Evolutionary conservation across 2,113 vertebrate genomes (phyloP).

Genomic region (Colaptes auratus): DNA sequence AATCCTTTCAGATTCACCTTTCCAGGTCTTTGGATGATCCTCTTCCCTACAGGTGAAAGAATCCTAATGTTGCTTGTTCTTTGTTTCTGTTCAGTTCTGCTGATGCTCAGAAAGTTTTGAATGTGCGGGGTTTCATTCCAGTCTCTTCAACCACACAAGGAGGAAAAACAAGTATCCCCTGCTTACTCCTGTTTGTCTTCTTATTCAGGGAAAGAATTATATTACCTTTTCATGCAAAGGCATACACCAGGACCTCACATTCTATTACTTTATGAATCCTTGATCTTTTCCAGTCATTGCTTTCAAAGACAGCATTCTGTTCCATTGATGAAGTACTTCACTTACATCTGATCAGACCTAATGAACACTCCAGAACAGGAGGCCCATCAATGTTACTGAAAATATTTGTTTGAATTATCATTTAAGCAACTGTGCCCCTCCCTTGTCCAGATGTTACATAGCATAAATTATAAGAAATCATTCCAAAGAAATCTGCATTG

Average conservation of each 20-base stretch:
- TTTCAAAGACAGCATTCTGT: conserved; percentile 1
- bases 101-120: background rate
- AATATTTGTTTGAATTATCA: conserved; percentile 2
- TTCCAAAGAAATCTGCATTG: conserved; percentile 33
- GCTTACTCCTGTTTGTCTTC: background rate
- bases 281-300: background rate
- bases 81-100: background rate
- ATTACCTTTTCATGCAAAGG: background rate
- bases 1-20: background rate
- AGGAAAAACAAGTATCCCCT: background rate
- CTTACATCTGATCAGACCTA: conserved; percentile 24
- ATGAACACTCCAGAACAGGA: conserved; percentile 21
- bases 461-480: conserved; percentile 8
- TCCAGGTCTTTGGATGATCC: background rate
- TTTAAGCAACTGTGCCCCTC: background rate
- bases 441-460: conserved; percentile 19
- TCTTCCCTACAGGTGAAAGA: background rate
- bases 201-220: background rate
- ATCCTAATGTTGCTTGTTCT: background rate
- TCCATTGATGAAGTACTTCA: conserved; percentile 15
- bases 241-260: background rate
- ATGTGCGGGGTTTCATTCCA: background rate
- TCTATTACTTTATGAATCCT: background rate
- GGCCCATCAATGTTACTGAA: conserved; percentile 7
- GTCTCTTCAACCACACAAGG: background rate